Evolutionary conservation across 2,888 invertebrate genomes (phyloP).

Genomic region (Epinotia bilunana): DNA sequence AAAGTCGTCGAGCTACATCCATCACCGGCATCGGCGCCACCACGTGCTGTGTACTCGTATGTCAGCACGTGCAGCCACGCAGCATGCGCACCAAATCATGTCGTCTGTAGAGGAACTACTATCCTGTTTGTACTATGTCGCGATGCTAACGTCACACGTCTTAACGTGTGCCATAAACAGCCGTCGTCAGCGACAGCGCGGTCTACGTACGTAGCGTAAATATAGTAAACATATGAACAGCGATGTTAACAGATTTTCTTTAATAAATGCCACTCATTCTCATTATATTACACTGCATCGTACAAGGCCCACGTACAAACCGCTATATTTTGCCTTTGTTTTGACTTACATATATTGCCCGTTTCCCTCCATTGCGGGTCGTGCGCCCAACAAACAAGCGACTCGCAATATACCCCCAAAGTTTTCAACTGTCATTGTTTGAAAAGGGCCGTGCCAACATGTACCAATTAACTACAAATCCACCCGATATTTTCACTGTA

Average conservation of each 20-base stretch:
- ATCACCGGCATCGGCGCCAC: no score
- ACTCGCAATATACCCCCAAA: slow-evolving; percentile 26
- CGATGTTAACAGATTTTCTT: slow-evolving; percentile 24
- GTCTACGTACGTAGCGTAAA: not conserved
- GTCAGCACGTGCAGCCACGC: no score
- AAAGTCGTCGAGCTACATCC: no score
- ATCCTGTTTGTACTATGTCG: not conserved
- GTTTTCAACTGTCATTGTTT: slow-evolving; percentile 43
- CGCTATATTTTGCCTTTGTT: not conserved
- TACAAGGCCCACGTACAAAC: no score
- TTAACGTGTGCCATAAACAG: slow-evolving; percentile 18
- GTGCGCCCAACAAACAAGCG: slow-evolving; percentile 12
- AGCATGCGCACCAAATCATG: no score
- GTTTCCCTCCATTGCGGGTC: not conserved
- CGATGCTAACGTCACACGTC: no score
- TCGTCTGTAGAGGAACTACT: no score
- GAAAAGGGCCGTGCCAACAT: slow-evolving; percentile 39
- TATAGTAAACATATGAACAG: not conserved
- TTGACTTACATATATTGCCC: not conserved
- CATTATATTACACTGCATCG: no score
- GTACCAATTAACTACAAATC: slow-evolving; percentile 33
- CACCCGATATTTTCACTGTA: not conserved
- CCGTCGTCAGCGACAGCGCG: not conserved
- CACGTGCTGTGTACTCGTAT: no score
- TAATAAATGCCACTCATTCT: not conserved